Conservation (phyloP, 2,888 invertebrate genomes). For the Azorinus chamasolen region DNA sequence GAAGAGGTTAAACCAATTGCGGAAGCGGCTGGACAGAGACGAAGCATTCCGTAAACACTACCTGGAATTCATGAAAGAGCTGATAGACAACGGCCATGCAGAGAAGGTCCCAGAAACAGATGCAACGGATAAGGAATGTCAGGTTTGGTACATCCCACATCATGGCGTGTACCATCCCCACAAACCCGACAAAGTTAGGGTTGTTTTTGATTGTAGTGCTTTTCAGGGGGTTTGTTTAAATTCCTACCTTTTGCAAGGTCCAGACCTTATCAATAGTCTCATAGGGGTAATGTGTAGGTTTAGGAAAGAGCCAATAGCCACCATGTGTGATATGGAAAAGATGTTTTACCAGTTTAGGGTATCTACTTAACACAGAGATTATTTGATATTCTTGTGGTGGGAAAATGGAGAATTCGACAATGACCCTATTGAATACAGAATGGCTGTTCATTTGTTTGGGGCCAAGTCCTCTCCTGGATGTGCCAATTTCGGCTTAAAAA, state of each 20-base stretch:
- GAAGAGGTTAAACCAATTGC: too few species aligned
- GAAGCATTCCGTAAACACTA: too few species aligned
- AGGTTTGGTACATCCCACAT: too few species aligned
- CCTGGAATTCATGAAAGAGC: too few species aligned
- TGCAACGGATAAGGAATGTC: too few species aligned
- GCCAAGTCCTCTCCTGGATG: constrained; percentile 64
- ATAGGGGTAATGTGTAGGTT: constrained; percentile 62
- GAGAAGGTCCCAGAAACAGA: too few species aligned
- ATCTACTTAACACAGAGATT: constrained; percentile 31
- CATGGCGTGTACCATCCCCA: too few species aligned
- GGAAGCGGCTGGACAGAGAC: too few species aligned
- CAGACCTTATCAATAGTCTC: too few species aligned
- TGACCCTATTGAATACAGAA: constrained; percentile 43
- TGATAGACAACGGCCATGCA: too few species aligned
- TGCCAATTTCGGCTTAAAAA: constrained; percentile 31
- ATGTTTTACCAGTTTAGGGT: constrained; percentile 53
- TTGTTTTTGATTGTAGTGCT: too few species aligned
- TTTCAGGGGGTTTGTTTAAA: constrained; percentile 32
- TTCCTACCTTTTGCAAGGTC: constrained; percentile 51
- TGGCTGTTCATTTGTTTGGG: constrained; percentile 57
- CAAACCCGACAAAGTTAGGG: too few species aligned
- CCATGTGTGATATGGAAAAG: constrained; percentile 51
- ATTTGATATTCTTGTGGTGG: constrained; percentile 53
- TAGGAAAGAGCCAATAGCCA: constrained; percentile 25
- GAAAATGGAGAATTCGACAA: constrained; percentile 9